Conservation (phyloP, 2,797 vertebrate genomes). For the Epinephelus awoara region DNA sequence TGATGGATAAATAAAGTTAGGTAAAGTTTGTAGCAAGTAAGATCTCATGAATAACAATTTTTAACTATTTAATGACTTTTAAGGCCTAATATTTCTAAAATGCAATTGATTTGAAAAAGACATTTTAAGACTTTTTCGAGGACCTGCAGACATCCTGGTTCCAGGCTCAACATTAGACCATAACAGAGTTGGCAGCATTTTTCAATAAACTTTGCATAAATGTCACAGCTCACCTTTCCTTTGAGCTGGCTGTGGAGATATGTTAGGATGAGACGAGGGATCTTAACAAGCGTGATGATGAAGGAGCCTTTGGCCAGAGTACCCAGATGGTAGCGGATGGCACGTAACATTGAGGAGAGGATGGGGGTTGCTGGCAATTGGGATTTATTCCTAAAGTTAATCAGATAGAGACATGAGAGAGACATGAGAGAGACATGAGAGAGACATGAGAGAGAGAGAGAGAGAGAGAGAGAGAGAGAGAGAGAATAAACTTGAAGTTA, state of each 20-base stretch:
- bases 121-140: too few relatives aligned
- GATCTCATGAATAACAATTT: too few relatives aligned
- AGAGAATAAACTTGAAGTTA: background rate
- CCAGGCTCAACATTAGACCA: background rate
- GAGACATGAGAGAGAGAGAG: too few relatives aligned
- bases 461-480: background rate
- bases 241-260: constrained; percentile 97
- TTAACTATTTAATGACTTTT: too few relatives aligned
- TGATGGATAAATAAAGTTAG: too few relatives aligned
- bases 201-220: background rate
- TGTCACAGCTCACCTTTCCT: constrained; percentile 90
- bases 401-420: background rate
- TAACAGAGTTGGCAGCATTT: background rate
- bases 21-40: too few relatives aligned
- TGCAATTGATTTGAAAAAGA: too few relatives aligned
- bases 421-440: too few relatives aligned
- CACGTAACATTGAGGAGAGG: constrained; percentile 89
- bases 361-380: constrained; percentile 92
- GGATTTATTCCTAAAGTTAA: constrained; percentile 90
- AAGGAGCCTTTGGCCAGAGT: constrained; percentile 98
- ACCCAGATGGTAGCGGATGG: constrained; percentile 95
- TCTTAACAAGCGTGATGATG: constrained; percentile 98
- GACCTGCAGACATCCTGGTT: too few relatives aligned
- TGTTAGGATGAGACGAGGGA: constrained; percentile 95
- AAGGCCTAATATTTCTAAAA: too few relatives aligned